Evolutionary conservation across 2,113 vertebrate genomes (phyloP), one percentile per base, ranked within the genome.

Genomic region (Acrocephalus arundinaceus): DNA sequence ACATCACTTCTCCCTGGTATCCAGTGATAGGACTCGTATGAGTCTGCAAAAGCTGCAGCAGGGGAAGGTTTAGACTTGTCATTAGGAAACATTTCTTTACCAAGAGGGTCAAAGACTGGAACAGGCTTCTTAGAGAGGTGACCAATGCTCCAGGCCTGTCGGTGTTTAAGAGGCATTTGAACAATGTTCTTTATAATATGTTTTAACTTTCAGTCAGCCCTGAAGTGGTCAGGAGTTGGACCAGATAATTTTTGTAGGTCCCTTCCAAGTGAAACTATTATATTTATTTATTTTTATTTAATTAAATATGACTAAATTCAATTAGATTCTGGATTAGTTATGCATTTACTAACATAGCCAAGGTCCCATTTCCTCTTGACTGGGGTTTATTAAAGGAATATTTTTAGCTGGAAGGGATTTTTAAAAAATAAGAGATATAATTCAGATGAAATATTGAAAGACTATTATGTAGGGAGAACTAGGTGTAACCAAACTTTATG

Each of bases 11-110:
- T 73, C 11, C 18, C 28, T 15, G 41, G 18, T 55, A n/a, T 23
- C 41, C 15, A 28, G 11, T 27, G 59, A 37, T 2, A 31, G 27
- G 7, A 46, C 9, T 45, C 1, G 0, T 54, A 39, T 16, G 28
- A 73, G 17, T 33, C 21, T 33, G 37, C 46, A 6, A 6, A 54
- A 46, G n/a, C 28, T 37, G 27, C 49, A 18, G 7, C 17, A 22
- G 27, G 18, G 9, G 14, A 17, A 37, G 22, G 21, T 46, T 35
- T 13, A 35, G 31, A 16, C 7, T 54, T 45, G 27, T 31, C 5
- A 6, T 13, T 37, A 54, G 21, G 22, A 73, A 52, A 22, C 3
- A 9, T 30, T 71, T n/a, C 10, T 55, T 73, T 46, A 27, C 14
- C 27, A 33, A 37, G 39, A 37, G 16, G 17, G 31, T 72, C 57